Conservation (phyloP, 2,113 vertebrate genomes). For the Motacilla alba region DNA sequence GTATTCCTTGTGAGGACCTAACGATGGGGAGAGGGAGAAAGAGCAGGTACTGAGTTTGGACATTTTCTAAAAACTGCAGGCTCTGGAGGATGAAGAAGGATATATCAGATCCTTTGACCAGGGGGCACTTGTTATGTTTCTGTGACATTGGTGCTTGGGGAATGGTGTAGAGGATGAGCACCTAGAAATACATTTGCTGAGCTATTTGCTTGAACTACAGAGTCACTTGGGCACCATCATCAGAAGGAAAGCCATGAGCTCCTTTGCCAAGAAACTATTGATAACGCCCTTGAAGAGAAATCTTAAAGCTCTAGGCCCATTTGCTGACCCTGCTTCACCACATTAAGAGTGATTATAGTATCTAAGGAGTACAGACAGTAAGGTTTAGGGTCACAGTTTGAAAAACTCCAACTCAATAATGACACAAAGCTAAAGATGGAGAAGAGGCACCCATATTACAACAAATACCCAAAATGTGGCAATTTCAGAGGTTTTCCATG, state of each 20-base stretch:
- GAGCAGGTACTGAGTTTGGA: not conserved
- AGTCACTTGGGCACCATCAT: conserved; percentile 30
- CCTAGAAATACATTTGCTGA: conserved; percentile 16
- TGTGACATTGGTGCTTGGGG: not conserved
- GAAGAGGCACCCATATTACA: not conserved
- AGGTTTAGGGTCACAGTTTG: not conserved
- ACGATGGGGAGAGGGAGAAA: not conserved
- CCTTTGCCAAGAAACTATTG: conserved; percentile 19
- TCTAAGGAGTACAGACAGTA: not conserved
- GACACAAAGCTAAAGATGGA: not conserved
- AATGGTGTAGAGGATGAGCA: not conserved
- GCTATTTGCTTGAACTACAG: conserved; percentile 37
- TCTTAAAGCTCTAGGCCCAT: not conserved
- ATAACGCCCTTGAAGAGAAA: not conserved
- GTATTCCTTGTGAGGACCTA: not conserved
- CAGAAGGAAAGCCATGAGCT: conserved; percentile 8
- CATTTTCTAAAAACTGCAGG: not conserved
- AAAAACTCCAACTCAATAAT: not conserved
- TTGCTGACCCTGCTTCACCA: conserved; percentile 2
- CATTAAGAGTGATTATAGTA: conserved; percentile 1
- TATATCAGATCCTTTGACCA: not conserved
- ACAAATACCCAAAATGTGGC: not conserved
- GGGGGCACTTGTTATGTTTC: not conserved
- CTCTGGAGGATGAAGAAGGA: not conserved
- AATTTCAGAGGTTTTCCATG: not conserved